Conservation (phyloP, 2,113 vertebrate species). For the Gorsachius goisagi region DNA sequence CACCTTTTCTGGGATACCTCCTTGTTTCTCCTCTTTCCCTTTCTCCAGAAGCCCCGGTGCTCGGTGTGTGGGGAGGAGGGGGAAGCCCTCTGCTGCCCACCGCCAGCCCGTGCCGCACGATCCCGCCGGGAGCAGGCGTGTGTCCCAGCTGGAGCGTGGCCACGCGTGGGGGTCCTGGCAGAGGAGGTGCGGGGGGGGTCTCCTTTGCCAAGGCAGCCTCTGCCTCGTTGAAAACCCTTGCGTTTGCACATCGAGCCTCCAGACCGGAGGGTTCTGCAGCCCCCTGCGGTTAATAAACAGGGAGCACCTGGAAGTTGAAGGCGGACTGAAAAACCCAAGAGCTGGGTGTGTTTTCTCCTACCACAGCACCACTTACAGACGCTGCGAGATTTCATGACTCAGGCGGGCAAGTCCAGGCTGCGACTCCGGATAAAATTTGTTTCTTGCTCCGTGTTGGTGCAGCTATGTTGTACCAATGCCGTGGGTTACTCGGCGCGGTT, state of each 20-base stretch:
- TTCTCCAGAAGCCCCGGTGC: background rate
- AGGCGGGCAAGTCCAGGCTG: background rate
- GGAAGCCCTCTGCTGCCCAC: background rate
- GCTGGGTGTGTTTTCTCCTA: background rate
- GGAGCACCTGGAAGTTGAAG: background rate
- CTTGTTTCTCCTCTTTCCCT: background rate
- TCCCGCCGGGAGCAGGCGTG: accelerated
- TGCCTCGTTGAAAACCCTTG: background rate
- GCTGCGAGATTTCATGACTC: background rate
- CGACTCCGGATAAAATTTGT: background rate
- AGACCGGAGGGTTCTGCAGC: background rate
- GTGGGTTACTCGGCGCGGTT: accelerated
- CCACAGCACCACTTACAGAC: background rate
- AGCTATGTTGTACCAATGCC: background rate
- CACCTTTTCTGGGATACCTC: background rate
- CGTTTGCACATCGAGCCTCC: background rate
- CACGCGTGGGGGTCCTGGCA: background rate
- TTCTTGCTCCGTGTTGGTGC: background rate
- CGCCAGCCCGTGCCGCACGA: accelerated
- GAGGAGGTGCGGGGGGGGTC: background rate
- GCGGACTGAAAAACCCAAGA: background rate
- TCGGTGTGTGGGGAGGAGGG: background rate
- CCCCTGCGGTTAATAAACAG: background rate
- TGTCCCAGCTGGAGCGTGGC: background rate
- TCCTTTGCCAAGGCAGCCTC: background rate